Evolutionary conservation across 2,113 vertebrate genomes (phyloP).

Genomic region (Stictonetta naevosa): DNA sequence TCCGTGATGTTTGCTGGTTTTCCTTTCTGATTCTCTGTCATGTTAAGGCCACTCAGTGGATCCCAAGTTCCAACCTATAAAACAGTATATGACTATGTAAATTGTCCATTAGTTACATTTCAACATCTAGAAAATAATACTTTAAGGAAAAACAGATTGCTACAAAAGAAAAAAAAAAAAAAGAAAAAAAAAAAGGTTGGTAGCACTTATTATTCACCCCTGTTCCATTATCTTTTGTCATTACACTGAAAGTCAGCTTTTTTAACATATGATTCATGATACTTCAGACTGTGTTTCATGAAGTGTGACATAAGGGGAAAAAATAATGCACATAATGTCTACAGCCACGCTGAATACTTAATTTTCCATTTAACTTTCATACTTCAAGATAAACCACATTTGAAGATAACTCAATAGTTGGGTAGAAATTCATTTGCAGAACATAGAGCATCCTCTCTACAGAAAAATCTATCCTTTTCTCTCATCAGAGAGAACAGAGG

Average conservation of each 20-base stretch:
- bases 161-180: neutral
- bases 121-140: neutral
- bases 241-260: slow-evolving; percentile 13
- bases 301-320: slow-evolving; percentile 51
- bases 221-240: neutral
- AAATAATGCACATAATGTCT: slow-evolving; percentile 27
- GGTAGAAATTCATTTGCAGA: slow-evolving; percentile 38
- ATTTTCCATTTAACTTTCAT: slow-evolving; percentile 64
- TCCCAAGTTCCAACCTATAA: slow-evolving; percentile 98
- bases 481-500: neutral
- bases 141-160: neutral
- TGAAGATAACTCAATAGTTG: slow-evolving; percentile 16
- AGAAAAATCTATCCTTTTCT: neutral
- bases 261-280: slow-evolving; percentile 57
- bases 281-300: slow-evolving; percentile 6
- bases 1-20: slow-evolving; percentile 94
- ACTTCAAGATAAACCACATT: slow-evolving; percentile 40
- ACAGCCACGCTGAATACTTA: slow-evolving; percentile 4
- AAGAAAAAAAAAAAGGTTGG: neutral
- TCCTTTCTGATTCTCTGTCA: slow-evolving; percentile 96
- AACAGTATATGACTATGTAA: slow-evolving; percentile 60
- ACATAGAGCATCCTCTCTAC: neutral
- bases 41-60: slow-evolving; percentile 93
- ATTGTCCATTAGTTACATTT: neutral
- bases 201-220: slow-evolving; percentile 32